phyloP scores from a whole-genome alignment of 1,140 invertebrate genomes.

The Drosophila ohnishii region DNA sequence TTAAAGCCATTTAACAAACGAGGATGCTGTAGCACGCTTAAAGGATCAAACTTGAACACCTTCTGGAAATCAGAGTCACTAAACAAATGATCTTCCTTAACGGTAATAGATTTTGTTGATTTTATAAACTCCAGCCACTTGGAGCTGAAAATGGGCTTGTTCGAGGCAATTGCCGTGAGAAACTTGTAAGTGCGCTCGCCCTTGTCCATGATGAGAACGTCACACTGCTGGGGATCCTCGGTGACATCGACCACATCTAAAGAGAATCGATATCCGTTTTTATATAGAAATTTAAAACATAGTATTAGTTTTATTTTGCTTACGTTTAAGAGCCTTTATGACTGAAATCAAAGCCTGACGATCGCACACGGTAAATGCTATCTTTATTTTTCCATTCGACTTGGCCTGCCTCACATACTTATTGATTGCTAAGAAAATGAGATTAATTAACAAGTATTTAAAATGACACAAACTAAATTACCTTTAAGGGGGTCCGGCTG shows the following conservation, averaged over 20 bases:
- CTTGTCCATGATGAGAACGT: constrained; percentile 62
- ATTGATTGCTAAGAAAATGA: constrained; percentile 37
- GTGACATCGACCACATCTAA: constrained; percentile 48
- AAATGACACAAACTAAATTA: background rate
- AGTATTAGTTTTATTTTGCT: background rate
- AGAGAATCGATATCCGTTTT: background rate
- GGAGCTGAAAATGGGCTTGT: constrained; percentile 49
- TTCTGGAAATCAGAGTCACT: constrained; percentile 40
- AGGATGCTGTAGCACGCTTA: constrained; percentile 18
- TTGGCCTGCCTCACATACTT: constrained; percentile 46
- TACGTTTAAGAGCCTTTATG: constrained; percentile 41
- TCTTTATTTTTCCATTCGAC: constrained; percentile 42
- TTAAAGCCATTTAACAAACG: constrained; percentile 29
- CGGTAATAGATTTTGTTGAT: constrained; percentile 12
- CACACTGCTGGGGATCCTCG: constrained; percentile 44
- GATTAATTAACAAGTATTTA: no score
- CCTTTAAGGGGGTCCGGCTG: constrained; percentile 21
- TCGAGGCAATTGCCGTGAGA: constrained; percentile 44
- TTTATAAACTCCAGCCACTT: constrained; percentile 45
- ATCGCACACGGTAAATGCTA: constrained; percentile 55
- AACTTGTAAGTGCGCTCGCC: constrained; percentile 69
- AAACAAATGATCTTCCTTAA: constrained; percentile 52
- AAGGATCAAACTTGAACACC: constrained; percentile 44
- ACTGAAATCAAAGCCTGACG: constrained; percentile 11
- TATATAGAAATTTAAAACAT: background rate